Base-by-base conservation (phyloP, 2,888 invertebrate genomes). In the Leptinotarsa haldemani region DNA sequence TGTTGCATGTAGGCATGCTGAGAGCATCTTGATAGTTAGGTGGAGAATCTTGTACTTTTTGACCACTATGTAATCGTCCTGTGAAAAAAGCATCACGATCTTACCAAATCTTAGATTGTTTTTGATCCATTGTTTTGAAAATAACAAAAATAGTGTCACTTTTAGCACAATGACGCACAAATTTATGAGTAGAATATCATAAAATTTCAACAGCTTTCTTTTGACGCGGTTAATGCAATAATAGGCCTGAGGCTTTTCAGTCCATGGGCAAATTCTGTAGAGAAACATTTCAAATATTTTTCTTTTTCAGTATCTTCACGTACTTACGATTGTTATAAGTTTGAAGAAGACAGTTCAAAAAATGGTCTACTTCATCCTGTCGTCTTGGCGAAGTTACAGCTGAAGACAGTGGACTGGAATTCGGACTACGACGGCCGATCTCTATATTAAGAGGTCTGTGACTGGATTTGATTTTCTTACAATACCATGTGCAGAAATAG, bases 21-120 rank as follows among this genome's bases (percentile, higher is more conserved):
- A 78, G 15, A 16, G 78, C 78, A 16, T 76, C 76, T 7, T 67
- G 71, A 48, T 78, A 78, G 30, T 76, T 71, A 3, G 78, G 78
- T 20, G 74, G 77, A 20, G 73, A 67, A 18, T 67, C 67, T 5
- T 40, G 47, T 25, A 52, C 25, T 52, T 25, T 68, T 20, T 50
- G n/a, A 50, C 50, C 50, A 50, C 50, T 50, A 16, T 50, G 50
- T 50, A 15, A 15, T 3, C n/a, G 40, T 3, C 40, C 40, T 40
- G 40, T 40, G 40, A 40, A 40, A 50, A n/a, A 50, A 50, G 50
- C 48, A 48, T 30, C 30, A 7, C 7, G 30, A 30, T 7, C 30
- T 30, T 30, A 30, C 30, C 30, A 30, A 30, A 7, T 30, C 30
- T 30, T 7, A 1, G 7, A 30, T 30, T 30, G 7, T 30, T 30